A percentile compares a stretch with the other conserved stretches of the same genome.
These are phyloP conservation scores for Orthosia incerta DNA, from an alignment of 2,888 invertebrate species.

Conservation along the genomic window DNA sequence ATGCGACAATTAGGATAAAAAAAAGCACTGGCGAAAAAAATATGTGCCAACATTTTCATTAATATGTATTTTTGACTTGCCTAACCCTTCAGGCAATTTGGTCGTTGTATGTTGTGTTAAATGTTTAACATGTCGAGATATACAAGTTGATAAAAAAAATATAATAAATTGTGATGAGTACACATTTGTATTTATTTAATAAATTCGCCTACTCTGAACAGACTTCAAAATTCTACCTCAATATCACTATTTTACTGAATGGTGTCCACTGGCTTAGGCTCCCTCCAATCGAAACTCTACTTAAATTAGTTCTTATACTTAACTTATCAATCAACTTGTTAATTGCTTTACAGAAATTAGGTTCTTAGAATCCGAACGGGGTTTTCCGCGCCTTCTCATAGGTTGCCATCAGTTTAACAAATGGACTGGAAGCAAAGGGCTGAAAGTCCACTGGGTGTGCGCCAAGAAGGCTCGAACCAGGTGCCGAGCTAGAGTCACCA, in stretches of 20 bases:
- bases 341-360: too few species aligned
- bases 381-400: slow-evolving; percentile 49
- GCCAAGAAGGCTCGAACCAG: neutral
- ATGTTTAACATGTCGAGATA: neutral
- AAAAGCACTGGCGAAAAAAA: neutral
- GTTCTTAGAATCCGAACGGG: neutral
- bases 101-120: neutral
- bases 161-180: neutral
- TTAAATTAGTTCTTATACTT: too few species aligned
- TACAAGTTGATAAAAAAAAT: neutral
- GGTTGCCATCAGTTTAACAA: slow-evolving; percentile 68
- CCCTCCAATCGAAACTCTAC: too few species aligned
- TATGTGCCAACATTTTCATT: neutral
- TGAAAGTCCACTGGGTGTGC: slow-evolving; percentile 66
- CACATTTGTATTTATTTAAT: neutral
- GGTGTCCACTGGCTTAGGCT: too few species aligned
- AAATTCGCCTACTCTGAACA: too few species aligned
- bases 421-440: slow-evolving; percentile 55
- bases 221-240: too few species aligned
- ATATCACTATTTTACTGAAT: too few species aligned
- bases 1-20: neutral
- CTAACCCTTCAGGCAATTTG: neutral
- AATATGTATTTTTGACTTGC: neutral
- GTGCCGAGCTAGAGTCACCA: slow-evolving; percentile 36
- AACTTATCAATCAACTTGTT: too few species aligned